Conservation (phyloP, 2,888 invertebrate genomes). For the Achlya flavicornis region DNA sequence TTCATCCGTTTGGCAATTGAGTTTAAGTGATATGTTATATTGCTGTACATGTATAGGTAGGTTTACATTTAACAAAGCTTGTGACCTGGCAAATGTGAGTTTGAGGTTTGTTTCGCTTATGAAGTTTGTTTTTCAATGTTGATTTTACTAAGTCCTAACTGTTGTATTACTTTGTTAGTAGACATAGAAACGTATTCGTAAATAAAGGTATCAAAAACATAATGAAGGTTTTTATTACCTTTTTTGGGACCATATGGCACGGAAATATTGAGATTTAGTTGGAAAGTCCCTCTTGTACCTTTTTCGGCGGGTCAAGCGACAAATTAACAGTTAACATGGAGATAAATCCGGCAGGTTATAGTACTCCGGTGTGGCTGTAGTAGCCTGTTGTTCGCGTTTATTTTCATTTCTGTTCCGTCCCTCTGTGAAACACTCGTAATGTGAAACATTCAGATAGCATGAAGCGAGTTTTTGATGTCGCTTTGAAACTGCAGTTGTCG, state of each 20-base stretch:
- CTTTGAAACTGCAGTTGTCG: neutral
- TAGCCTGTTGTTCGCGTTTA: neutral
- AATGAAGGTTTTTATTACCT: neutral
- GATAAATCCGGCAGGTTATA: neutral
- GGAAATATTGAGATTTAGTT: neutral
- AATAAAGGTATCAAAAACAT: too few species aligned
- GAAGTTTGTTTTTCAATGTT: neutral
- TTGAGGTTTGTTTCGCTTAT: neutral
- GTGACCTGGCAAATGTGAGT: neutral
- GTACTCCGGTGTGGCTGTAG: neutral
- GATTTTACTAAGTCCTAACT: neutral
- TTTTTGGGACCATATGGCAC: neutral
- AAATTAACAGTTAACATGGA: conserved; percentile 3
- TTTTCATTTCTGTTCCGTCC: neutral
- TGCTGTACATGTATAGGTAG: too few species aligned
- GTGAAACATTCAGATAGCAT: neutral
- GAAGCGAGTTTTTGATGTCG: neutral
- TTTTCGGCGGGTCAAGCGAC: neutral
- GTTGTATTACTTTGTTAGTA: neutral
- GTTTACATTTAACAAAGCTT: conserved; percentile 1
- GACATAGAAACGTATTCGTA: neutral
- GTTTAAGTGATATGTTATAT: neutral
- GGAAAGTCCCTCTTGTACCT: neutral
- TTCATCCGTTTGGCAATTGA: neutral
- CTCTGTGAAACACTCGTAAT: conserved; percentile 1